Base-by-base conservation (phyloP, 1,140 invertebrate genomes). In the Palaemon carinicauda region DNA sequence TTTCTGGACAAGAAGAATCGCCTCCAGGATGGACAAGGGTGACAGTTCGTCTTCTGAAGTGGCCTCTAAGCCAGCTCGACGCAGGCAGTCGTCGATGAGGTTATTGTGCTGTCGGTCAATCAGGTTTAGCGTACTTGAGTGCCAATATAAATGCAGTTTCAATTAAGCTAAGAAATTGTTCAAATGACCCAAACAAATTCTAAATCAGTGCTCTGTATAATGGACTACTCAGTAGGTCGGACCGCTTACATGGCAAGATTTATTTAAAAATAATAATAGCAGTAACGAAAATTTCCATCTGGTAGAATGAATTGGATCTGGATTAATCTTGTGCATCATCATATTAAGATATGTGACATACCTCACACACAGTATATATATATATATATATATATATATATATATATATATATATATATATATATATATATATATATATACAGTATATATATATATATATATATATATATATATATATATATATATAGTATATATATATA, bases 1-100 rank as follows among this genome's bases (percentile, higher is more conserved):
- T 33, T 94, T 95, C 91, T 98, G 97, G 82, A 99, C 95, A 1
- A 98, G 92, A 50, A 94, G 92, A 53, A 98, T 95, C 0, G 97
- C 97, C 92, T 98, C 95, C 53, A 95, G 94, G 90, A 97, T 94
- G 0, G 94, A 95, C 90, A 98, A 93, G 9, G 60, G 80, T 3
- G 82, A 50, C 7, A 78, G 75, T 24, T 87, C 85, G 31, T 87
- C 86, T 27, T 82, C 79, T 7, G 85, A 74, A 56, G 52, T 80
- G 21, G 69, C 87, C 71, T 87, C 56, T 53, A 87, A 29, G 74
- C 88, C 86, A 69, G 82, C 82, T 80, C 85, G 80, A 15, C 82
- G 65, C 60, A 82, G 71, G 69, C 81, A 86, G 51, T 80, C 73
- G 51, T 84, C 83, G 31, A 88, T 89, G 12, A 80, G 71, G 15